These are phyloP conservation scores for Helicolenus hilgendorfi DNA, from an alignment of 2,797 vertebrate genomes.

Conservation along the genomic window DNA sequence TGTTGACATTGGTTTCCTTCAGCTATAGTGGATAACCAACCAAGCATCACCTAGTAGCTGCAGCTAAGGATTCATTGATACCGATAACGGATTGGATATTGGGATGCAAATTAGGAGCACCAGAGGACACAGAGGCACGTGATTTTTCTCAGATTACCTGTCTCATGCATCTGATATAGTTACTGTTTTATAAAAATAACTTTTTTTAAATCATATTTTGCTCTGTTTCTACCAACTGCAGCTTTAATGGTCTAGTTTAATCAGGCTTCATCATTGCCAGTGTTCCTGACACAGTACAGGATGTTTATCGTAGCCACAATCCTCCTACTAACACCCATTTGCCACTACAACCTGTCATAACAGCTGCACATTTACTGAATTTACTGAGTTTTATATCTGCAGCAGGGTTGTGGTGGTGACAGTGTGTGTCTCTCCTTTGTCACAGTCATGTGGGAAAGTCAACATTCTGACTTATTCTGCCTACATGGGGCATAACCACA, in stretches of 20 bases:
- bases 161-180: too few relatives aligned
- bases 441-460: not conserved
- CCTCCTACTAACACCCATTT: not conserved
- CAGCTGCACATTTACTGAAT: conserved; percentile 55
- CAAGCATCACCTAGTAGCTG: not conserved
- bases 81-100: too few relatives aligned
- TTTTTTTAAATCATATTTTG: too few relatives aligned
- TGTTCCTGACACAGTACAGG: not conserved
- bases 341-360: not conserved
- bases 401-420: conserved; percentile 28
- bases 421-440: not conserved
- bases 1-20: not conserved
- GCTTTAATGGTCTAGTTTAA: not conserved
- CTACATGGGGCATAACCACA: conserved; percentile 9
- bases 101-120: too few relatives aligned
- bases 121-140: too few relatives aligned
- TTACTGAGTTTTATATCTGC: conserved; percentile 51
- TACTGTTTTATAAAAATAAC: too few relatives aligned
- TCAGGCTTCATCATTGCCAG: not conserved
- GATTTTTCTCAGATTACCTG: too few relatives aligned
- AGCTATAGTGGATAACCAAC: not conserved
- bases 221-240: too few relatives aligned
- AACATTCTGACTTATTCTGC: not conserved
- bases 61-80: too few relatives aligned
- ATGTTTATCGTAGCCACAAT: not conserved